Conservation (phyloP, 2,888 invertebrate genomes). For the Endomychus coccineus region DNA sequence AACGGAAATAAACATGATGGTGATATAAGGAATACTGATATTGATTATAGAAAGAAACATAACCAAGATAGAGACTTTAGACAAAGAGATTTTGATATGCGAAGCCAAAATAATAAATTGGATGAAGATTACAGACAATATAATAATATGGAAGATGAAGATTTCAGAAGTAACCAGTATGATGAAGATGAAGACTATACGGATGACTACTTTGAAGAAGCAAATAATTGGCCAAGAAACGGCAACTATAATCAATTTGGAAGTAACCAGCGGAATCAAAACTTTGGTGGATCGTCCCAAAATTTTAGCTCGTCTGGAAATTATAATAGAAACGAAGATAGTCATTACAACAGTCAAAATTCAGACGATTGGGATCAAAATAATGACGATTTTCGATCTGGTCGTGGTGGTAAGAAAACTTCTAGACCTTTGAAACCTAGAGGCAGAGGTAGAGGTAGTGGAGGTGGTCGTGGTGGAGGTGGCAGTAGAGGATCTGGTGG, state of each 20-base stretch:
- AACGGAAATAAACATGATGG: constrained; percentile 18
- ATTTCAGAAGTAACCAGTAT: constrained; percentile 39
- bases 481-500: constrained; percentile 12
- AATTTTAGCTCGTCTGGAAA: constrained; percentile 19
- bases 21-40: constrained; percentile 26
- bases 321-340: constrained; percentile 9
- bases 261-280: constrained; percentile 24
- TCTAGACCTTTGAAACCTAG: constrained; percentile 4
- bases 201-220: constrained; percentile 15
- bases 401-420: not conserved
- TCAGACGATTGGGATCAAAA: constrained; percentile 19
- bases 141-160: constrained; percentile 34
- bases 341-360: constrained; percentile 14
- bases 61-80: constrained; percentile 26
- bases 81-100: constrained; percentile 31
- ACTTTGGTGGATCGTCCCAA: constrained; percentile 17
- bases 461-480: constrained; percentile 7
- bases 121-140: constrained; percentile 30
- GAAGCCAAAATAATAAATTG: constrained; percentile 20
- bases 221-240: constrained; percentile 41
- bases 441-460: constrained; percentile 15
- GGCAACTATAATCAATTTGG: constrained; percentile 26
- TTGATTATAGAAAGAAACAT: constrained; percentile 28
- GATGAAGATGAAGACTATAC: constrained; percentile 34
- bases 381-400: constrained; percentile 7